Percentiles rank a stretch among this genome's conserved stretches.
Evolutionary conservation across 2,113 vertebrate species (phyloP).

Genomic region (Cyrtonyx montezumae): DNA sequence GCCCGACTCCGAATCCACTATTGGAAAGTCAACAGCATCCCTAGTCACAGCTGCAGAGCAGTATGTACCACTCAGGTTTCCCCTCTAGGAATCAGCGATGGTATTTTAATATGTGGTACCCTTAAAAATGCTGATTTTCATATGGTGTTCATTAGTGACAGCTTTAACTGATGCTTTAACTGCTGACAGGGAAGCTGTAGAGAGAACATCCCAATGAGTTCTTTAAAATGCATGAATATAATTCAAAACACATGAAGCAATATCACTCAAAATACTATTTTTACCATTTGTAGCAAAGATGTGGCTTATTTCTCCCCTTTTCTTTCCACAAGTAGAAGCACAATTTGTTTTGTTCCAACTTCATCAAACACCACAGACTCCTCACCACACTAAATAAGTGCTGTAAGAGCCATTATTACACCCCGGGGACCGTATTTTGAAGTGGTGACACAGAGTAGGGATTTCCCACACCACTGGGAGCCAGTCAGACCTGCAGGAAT

Average conservation of each 20-base stretch:
- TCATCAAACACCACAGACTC: not conserved
- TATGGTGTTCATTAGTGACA: constrained; percentile 39
- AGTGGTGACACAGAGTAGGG: not conserved
- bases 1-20: not conserved
- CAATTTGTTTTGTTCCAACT: constrained; percentile 19
- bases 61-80: not conserved
- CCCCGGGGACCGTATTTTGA: not conserved
- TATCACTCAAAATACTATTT: constrained; percentile 47
- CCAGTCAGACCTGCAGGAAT: not conserved
- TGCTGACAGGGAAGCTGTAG: constrained; percentile 39
- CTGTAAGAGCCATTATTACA: not conserved
- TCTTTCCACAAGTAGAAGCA: constrained; percentile 9
- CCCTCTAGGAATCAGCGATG: not conserved
- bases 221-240: constrained; percentile 42
- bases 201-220: constrained; percentile 39
- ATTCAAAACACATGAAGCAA: no score
- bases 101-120: not conserved
- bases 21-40: not conserved
- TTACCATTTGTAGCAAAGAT: constrained; percentile 19
- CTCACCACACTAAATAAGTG: not conserved
- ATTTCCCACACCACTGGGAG: not conserved
- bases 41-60: not conserved
- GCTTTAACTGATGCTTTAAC: constrained; percentile 56
- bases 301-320: not conserved
- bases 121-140: constrained; percentile 51